Evolutionary conservation across 2,888 invertebrate genomes (phyloP), one percentile per base, ranked within the genome.

Genomic region (Andrena trimmerana): DNA sequence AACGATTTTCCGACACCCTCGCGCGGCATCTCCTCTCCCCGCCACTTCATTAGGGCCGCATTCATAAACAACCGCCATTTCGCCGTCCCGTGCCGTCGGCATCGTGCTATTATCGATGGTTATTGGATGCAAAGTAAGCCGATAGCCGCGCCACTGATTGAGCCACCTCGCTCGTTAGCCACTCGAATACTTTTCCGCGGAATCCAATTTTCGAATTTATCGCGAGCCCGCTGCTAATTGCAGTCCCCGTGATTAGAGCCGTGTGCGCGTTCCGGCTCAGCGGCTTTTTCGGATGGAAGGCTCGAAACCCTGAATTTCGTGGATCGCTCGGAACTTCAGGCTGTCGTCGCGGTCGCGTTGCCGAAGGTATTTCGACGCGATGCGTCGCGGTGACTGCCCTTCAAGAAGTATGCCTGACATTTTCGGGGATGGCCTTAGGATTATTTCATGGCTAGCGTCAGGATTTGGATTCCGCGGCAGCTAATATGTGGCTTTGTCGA

Each of bases 51-150:
- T 87, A 87, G 76, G 68, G 20, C 48, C 7, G 81, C 74, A 87
- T 87, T 87, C 83, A 87, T 87, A 87, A 85, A 87, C 85, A 87
- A 83, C 63, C 75, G 63, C 29, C 48, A 50, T 69, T 73, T 75
- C 36, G 62, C n/a, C 66, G 33, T 10, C 29, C 68, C 66, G 50
- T 7, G 20, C 50, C 54, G 20, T 42, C 50, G 50, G 62, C 52
- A 48, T 48, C 70, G 73, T 59, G 48, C 33, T 29, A 83, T 81
- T 83, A 85, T 76, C 78, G 68, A 75, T 60, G 71, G 52, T 83
- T 71, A 78, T 78, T 72, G 54, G 48, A 33, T 59, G 73, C 73
- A 67, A 81, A 72, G 60, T 52, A 62, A 36, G 13, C 50, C 16
- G 59, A 54, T 36, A n/a, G 59, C 52, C 52, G 24, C 57, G 57